Evolutionary conservation across 2,113 vertebrate genomes (phyloP), one percentile per base, ranked within the genome.

Genomic region (Bettongia penicillata): DNA sequence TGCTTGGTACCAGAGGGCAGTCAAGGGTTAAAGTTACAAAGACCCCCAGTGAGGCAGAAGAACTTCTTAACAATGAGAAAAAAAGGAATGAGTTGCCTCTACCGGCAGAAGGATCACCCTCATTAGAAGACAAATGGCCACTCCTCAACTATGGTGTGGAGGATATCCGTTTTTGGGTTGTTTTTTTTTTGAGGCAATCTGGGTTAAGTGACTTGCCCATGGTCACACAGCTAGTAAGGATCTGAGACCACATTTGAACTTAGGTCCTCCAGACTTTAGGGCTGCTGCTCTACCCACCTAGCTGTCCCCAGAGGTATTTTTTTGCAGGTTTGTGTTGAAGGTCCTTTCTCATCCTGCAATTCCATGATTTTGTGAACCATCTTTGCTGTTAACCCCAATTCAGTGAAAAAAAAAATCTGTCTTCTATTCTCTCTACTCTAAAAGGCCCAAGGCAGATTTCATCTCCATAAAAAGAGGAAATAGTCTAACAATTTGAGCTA

Each of bases 321-420:
- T 84, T 84, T 84, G 68, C n/a, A 43, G 19, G 68, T 19, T 43
- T 68, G 26, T 68, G 26, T 68, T 84, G 16, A 37, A 84, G 16
- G 10, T 19, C 37, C 37, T 84, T 84, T 43, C 19, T 37, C 22
- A n/a, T 16, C 61, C 37, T 7, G n/a, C 16, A 43, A 43, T 22
- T 43, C n/a, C 2, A n/a, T 43, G 37, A 84, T n/a, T 84, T 84
- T n/a, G n/a, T n/a, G n/a, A 84, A 96, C 55, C 77, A 61, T 95
- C 96, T 96, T 97, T 96, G 93, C 77, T 95, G 93, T 97, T 96
- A 96, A 95, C 95, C 93, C 90, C 92, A 95, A 95, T 92, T 91
- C 96, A 97, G 61, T 96, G 92, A 96, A 95, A 97, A 57, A 57
- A 57, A 61, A 37, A 26, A 94, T 93, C 91, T 96, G 97, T 9